A percentile compares a stretch with the other conserved stretches of the same genome.
Evolutionary conservation across 2,113 vertebrate genomes (phyloP).

Genomic region (Mirounga angustirostris): DNA sequence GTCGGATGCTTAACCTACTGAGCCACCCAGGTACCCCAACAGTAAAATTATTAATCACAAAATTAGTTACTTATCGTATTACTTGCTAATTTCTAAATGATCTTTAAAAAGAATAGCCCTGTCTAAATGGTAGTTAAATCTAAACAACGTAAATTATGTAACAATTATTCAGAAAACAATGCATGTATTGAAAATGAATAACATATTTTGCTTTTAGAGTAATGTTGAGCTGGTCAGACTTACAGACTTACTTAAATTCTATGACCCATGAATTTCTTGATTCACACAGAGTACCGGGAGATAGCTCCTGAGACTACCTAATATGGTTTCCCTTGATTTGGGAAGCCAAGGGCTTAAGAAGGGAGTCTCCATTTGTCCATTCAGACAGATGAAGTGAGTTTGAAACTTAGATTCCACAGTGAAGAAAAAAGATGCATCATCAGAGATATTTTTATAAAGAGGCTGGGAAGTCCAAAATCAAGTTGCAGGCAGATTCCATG

Average conservation of each 20-base stretch:
- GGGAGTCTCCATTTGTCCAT: neutral
- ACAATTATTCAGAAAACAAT: neutral
- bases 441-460: neutral
- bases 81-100: neutral
- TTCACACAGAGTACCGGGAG: neutral
- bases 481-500: neutral
- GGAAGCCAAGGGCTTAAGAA: neutral
- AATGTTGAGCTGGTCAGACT: neutral
- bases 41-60: neutral
- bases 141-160: neutral
- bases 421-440: neutral
- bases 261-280: neutral
- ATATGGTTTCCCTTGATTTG: neutral
- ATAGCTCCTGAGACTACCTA: neutral
- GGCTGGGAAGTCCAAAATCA: too few species aligned
- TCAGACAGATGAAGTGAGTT: neutral
- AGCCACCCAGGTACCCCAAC: neutral
- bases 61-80: neutral
- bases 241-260: neutral
- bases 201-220: neutral
- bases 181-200: neutral
- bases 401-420: neutral
- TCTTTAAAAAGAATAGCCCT: neutral
- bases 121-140: neutral
- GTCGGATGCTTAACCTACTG: too few species aligned